These are phyloP conservation scores for Clangula hyemalis DNA, from an alignment of 2,797 vertebrate species.

Conservation along the genomic window DNA sequence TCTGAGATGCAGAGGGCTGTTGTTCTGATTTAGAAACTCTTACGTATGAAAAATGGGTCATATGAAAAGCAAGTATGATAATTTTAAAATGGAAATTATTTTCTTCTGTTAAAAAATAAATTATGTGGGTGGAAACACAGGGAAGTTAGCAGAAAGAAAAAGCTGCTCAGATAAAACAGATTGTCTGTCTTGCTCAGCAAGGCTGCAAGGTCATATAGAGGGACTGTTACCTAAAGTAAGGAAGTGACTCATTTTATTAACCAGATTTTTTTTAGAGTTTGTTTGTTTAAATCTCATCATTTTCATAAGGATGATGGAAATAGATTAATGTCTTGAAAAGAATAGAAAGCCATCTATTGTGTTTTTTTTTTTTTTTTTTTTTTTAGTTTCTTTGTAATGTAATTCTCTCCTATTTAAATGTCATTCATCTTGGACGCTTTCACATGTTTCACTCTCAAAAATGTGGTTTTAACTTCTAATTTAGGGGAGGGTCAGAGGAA, in stretches of 20 bases:
- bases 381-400: neutral
- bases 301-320: neutral
- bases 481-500: neutral
- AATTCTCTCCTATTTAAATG: neutral
- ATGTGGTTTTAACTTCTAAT: neutral
- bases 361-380: no score
- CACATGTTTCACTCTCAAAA: neutral
- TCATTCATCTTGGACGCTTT: neutral
- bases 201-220: constrained; percentile 9
- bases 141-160: constrained; percentile 40
- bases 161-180: neutral
- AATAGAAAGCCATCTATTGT: neutral
- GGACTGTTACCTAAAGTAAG: neutral
- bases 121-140: constrained; percentile 35
- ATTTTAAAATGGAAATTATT: constrained; percentile 71
- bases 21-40: constrained; percentile 39
- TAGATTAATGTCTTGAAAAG: neutral
- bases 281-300: neutral
- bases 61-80: constrained; percentile 55
- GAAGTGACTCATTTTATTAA: neutral
- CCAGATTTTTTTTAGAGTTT: neutral
- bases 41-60: neutral
- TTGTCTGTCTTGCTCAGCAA: neutral
- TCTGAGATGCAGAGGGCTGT: constrained; percentile 30
- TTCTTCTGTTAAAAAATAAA: constrained; percentile 63